Percentiles rank a stretch among this genome's conserved stretches.
These are phyloP conservation scores for Eumerus sabulonum DNA, from an alignment of 2,888 invertebrate genomes.

Conservation along the genomic window DNA sequence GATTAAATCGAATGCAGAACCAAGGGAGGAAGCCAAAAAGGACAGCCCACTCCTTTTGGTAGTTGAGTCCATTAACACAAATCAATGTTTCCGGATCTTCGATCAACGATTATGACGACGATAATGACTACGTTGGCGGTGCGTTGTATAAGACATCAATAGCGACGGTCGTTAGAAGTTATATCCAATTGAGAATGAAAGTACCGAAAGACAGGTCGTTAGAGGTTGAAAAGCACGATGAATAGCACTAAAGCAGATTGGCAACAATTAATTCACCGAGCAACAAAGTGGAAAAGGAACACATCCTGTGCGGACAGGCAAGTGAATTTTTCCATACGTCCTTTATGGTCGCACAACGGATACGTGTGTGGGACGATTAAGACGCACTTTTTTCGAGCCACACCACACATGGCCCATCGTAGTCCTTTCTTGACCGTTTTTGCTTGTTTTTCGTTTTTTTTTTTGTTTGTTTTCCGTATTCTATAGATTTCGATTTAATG, in stretches of 20 bases:
- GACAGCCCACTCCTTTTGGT: slow-evolving; percentile 32
- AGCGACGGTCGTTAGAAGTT: slow-evolving; percentile 37
- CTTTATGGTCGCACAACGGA: no score
- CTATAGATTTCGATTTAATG: no score
- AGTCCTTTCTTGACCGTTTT: no score
- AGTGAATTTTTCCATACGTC: no score
- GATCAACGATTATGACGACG: slow-evolving; percentile 59
- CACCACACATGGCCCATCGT: no score
- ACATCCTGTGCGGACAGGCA: no score
- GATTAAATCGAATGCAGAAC: slow-evolving; percentile 48
- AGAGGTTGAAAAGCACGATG: slow-evolving; percentile 48
- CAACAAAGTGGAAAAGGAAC: slow-evolving; percentile 1
- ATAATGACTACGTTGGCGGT: slow-evolving; percentile 35
- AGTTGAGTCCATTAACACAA: slow-evolving; percentile 63
- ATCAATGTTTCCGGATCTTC: slow-evolving; percentile 61
- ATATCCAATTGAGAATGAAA: slow-evolving; percentile 55
- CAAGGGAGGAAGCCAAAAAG: background rate
- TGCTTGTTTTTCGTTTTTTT: no score
- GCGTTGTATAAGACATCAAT: slow-evolving; percentile 1
- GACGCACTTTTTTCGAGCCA: no score
- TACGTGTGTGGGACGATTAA: no score
- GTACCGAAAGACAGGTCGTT: slow-evolving; percentile 57
- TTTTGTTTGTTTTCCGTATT: no score
- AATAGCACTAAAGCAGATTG: slow-evolving; percentile 18
- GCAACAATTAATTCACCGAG: slow-evolving; percentile 3